These are phyloP conservation scores for Camptogramma bilineatum DNA, from an alignment of 2,888 invertebrate species.

Conservation along the genomic window DNA sequence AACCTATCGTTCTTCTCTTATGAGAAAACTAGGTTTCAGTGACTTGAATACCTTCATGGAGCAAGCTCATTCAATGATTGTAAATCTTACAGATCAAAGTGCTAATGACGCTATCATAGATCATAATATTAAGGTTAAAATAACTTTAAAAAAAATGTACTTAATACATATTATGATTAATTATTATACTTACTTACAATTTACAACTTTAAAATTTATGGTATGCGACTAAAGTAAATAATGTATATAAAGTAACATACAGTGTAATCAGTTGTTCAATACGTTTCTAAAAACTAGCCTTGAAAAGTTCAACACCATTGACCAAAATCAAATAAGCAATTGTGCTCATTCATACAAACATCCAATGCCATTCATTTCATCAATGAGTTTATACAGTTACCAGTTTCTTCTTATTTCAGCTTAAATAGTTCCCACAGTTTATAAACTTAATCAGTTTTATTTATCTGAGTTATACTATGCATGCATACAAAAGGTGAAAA, in stretches of 20 bases:
- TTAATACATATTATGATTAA: too few species aligned
- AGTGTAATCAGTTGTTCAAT: constrained; percentile 6
- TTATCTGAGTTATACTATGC: too few species aligned
- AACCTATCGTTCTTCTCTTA: too few species aligned
- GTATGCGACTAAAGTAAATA: not conserved
- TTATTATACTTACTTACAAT: too few species aligned
- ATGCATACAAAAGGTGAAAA: too few species aligned
- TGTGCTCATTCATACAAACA: constrained; percentile 19
- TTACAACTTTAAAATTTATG: not conserved
- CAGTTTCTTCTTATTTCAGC: constrained; percentile 21
- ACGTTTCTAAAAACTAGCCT: constrained; percentile 10
- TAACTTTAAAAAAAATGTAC: too few species aligned
- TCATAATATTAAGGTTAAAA: too few species aligned
- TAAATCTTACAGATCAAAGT: too few species aligned
- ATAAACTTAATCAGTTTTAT: not conserved
- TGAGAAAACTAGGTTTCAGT: too few species aligned
- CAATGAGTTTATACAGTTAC: constrained; percentile 11
- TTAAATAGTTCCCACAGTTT: constrained; percentile 17
- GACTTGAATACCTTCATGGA: too few species aligned
- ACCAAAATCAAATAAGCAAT: constrained; percentile 24
- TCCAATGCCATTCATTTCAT: constrained; percentile 13
- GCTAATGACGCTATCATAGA: too few species aligned
- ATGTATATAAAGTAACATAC: not conserved
- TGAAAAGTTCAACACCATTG: constrained; percentile 17
- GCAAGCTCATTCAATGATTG: too few species aligned